Conservation (phyloP, 2,888 invertebrate genomes). For the Dasysyrphus tricinctus region DNA sequence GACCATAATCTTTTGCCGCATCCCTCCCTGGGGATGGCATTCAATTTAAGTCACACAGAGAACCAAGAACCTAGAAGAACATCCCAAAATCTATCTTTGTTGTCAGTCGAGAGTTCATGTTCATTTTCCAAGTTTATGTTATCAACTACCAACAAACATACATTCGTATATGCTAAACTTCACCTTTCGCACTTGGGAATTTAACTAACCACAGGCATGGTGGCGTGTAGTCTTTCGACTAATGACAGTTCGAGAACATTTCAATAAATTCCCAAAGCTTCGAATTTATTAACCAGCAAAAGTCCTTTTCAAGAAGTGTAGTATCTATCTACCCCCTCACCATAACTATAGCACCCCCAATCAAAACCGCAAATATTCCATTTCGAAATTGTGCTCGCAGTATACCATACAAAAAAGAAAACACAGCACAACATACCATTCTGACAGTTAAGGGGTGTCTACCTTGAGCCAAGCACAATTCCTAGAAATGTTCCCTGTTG, state of each 20-base stretch:
- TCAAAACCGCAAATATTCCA: conserved; percentile 32
- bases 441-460: neutral
- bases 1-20: neutral
- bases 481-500: conserved; percentile 2
- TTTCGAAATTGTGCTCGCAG: neutral
- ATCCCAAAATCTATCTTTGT: conserved; percentile 10
- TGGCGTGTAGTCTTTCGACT: conserved; percentile 8
- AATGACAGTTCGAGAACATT: conserved; percentile 46
- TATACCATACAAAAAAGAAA: neutral
- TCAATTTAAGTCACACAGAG: conserved; percentile 1
- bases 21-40: neutral
- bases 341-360: neutral
- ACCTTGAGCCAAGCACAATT: neutral
- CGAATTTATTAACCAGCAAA: conserved; percentile 60
- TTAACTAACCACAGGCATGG: conserved; percentile 26
- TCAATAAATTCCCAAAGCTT: conserved; percentile 65
- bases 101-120: conserved; percentile 9
- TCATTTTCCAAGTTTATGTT: conserved; percentile 27
- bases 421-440: neutral
- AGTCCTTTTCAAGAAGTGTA: neutral
- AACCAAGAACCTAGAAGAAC: neutral
- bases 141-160: neutral
- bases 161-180: conserved; percentile 18
- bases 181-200: neutral
- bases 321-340: neutral